Percentiles rank a stretch among this genome's conserved stretches.
phyloP scores from a whole-genome alignment of 2,888 invertebrate species.

The Stictocephala bisonia region DNA sequence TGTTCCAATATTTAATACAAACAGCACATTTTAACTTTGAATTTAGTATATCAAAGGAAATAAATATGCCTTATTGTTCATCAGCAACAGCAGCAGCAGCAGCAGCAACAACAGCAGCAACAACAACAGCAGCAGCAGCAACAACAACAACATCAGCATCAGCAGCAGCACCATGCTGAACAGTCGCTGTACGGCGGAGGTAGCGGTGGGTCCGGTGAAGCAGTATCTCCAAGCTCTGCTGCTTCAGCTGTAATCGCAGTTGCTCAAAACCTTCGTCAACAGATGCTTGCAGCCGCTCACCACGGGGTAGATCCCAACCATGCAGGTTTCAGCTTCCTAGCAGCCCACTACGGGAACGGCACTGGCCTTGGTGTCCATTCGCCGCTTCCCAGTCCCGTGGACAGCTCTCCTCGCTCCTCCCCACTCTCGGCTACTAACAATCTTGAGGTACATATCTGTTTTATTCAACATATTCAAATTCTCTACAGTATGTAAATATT shows the following conservation, averaged over 20 bases:
- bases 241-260: slow-evolving; percentile 89
- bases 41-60: too few species aligned
- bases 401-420: slow-evolving; percentile 56
- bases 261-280: slow-evolving; percentile 85
- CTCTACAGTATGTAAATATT: too few species aligned
- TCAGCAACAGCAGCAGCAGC: neutral
- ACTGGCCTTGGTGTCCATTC: slow-evolving; percentile 52
- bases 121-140: slow-evolving; percentile 51
- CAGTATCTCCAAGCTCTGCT: slow-evolving; percentile 74
- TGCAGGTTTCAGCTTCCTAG: slow-evolving; percentile 65
- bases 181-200: slow-evolving; percentile 42
- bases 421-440: slow-evolving; percentile 58
- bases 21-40: too few species aligned
- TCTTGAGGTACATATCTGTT: slow-evolving; percentile 60
- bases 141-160: slow-evolving; percentile 46
- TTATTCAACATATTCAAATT: too few species aligned
- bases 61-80: too few species aligned
- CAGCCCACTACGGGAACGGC: slow-evolving; percentile 62
- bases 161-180: slow-evolving; percentile 23
- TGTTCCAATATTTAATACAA: too few species aligned
- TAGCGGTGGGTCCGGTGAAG: slow-evolving; percentile 19
- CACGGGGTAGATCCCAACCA: slow-evolving; percentile 54
- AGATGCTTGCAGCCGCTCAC: slow-evolving; percentile 76
- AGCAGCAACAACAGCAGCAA: slow-evolving; percentile 1
- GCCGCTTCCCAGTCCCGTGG: slow-evolving; percentile 64